Base-by-base conservation (phyloP, 1,140 invertebrate species). In the Hesperophylax magnus region DNA sequence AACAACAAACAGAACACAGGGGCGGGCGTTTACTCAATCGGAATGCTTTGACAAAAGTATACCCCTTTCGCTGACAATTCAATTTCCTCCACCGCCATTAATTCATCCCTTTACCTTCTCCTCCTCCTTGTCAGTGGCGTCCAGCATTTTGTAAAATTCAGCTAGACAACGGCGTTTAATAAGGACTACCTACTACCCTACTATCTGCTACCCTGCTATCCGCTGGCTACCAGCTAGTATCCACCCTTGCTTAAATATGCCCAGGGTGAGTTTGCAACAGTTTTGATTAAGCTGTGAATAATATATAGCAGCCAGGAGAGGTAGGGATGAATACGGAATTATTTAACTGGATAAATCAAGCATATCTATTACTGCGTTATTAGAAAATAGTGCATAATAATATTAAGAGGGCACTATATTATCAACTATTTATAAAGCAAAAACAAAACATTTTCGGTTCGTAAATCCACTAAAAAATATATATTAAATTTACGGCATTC, bases 281-380 rank as follows among this genome's bases (percentile, higher is more conserved):
- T 77, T 77, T 77, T 77, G 58, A 77, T 77, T 77, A 63, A 61
- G 22, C 22, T 31, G 17, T 77, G 75, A 34, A 77, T 77, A 61
- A 77, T 63, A 63, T 63, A 61, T 63, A 18, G 15, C 56, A 2
- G 34, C 56, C 39, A 77, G 20, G 6, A 18, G 56, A 18, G n/a
- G n/a, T 18, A 58, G 56, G n/a, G 56, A n/a, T 58, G 56, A 58
- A 58, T 58, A 18, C 20, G 56, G 11, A 58, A 58, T 22, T 58
- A 18, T 8, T 22, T 58, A 58, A 18, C 56, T 18, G 20, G n/a
- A 22, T 7, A 6, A n/a, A 18, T n/a, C 20, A 58, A 58, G n/a
- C n/a, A 18, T n/a, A 58, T 15, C n/a, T n/a, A 54, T 1, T 15
- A n/a, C n/a, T 54, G 53, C 53, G 1, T 54, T 54, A 54, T 27